phyloP scores from a whole-genome alignment of 2,113 vertebrate genomes.

The Trematomus loennbergii region DNA sequence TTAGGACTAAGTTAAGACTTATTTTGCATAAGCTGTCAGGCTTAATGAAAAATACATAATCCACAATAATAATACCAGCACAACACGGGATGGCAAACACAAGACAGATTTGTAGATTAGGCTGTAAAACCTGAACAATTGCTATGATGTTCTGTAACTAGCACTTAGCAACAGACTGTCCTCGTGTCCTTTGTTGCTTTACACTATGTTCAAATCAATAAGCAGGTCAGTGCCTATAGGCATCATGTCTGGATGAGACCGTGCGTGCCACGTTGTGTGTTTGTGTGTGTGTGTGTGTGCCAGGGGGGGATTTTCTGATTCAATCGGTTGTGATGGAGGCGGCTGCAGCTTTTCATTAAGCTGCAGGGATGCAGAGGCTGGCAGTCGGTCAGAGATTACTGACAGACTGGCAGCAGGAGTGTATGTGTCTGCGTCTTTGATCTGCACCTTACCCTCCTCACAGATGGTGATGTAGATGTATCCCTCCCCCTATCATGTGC shows the following conservation, averaged over 20 bases:
- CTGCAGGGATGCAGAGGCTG: slow-evolving; percentile 69
- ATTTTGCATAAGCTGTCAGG: slow-evolving; percentile 42
- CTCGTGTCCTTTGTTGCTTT: slow-evolving; percentile 15
- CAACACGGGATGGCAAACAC: slow-evolving; percentile 27
- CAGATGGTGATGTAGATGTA: slow-evolving; percentile 50
- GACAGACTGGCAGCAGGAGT: slow-evolving; percentile 37
- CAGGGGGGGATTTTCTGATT: slow-evolving; percentile 72
- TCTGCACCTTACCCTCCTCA: slow-evolving; percentile 43
- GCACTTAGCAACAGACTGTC: slow-evolving; percentile 13
- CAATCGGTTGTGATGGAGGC: slow-evolving; percentile 61
- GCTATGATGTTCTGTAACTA: slow-evolving; percentile 12
- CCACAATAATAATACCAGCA: slow-evolving; percentile 22
- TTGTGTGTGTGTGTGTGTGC: slow-evolving; percentile 25
- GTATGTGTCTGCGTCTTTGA: slow-evolving; percentile 30
- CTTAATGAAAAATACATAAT: slow-evolving; percentile 28
- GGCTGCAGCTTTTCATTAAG: slow-evolving; percentile 73
- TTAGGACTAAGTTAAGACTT: slow-evolving; percentile 53
- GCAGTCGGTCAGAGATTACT: slow-evolving; percentile 76
- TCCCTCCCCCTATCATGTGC: slow-evolving; percentile 35
- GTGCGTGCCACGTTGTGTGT: slow-evolving; percentile 33
- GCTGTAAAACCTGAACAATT: slow-evolving; percentile 18
- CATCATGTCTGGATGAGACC: slow-evolving; percentile 39
- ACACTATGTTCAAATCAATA: slow-evolving; percentile 50
- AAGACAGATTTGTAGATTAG: slow-evolving; percentile 6
- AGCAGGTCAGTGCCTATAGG: slow-evolving; percentile 70